Conservation (phyloP, 2,888 invertebrate genomes). For the Nemapogon koenigi region DNA sequence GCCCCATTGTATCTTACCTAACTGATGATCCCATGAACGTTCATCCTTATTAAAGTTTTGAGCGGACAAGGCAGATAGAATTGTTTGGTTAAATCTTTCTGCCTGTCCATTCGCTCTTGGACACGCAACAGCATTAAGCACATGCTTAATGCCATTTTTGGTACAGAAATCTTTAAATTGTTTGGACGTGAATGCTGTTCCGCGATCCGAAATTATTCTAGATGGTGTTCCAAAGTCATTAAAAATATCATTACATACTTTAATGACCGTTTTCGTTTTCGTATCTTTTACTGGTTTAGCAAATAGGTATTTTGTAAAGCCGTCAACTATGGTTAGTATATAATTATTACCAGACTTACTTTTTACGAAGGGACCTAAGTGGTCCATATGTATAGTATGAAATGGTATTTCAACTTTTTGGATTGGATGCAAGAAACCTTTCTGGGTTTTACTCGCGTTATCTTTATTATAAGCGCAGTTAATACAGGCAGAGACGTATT, state of each 20-base stretch:
- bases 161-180: too few relatives aligned
- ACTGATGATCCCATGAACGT: too few relatives aligned
- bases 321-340: conserved; percentile 13
- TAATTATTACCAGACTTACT: conserved; percentile 13
- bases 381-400: conserved; percentile 18
- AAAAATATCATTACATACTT: conserved; percentile 9
- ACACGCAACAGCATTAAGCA: too few relatives aligned
- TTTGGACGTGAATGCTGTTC: too few relatives aligned
- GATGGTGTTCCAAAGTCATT: conserved; percentile 13
- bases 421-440: conserved; percentile 15
- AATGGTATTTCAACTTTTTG: conserved; percentile 16
- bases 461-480: background rate
- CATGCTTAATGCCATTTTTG: too few relatives aligned
- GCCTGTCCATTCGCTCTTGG: too few relatives aligned
- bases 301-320: conserved; percentile 4
- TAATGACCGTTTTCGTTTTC: conserved; percentile 8
- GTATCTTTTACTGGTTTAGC: background rate
- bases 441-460: background rate
- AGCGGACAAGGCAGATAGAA: too few relatives aligned
- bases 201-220: too few relatives aligned
- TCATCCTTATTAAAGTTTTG: background rate
- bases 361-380: conserved; percentile 18
- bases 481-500: background rate
- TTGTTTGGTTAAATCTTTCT: too few relatives aligned
- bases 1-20: too few relatives aligned